Conservation (phyloP, 2,113 vertebrate species). For the Danionella cerebrum region DNA sequence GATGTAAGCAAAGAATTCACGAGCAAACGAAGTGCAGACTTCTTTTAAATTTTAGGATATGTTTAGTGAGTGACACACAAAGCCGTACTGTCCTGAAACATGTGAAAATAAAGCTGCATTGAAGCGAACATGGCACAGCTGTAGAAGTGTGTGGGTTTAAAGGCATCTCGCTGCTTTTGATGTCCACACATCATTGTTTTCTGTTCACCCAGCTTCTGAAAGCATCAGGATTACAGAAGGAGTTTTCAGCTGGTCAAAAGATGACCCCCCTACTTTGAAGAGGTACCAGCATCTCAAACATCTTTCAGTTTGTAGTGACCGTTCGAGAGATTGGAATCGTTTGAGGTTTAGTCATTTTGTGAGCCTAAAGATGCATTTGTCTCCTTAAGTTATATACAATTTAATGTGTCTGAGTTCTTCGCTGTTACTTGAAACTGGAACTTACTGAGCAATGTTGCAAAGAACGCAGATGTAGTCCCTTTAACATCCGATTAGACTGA, state of each 20-base stretch:
- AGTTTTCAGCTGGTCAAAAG: slow-evolving; percentile 82
- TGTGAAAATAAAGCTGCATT: not conserved
- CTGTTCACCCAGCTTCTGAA: slow-evolving; percentile 53
- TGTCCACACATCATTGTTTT: not conserved
- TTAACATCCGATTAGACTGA: too few species aligned
- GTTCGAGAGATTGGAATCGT: not conserved
- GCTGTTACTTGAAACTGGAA: too few species aligned
- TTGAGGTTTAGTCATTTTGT: too few species aligned
- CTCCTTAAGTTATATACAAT: too few species aligned
- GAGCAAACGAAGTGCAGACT: too few species aligned
- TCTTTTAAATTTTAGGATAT: not conserved
- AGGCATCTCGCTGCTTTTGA: not conserved
- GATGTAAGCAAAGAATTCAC: slow-evolving; percentile 48
- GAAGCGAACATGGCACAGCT: not conserved
- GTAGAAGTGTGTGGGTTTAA: not conserved
- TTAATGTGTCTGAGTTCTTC: too few species aligned
- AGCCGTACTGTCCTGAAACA: not conserved
- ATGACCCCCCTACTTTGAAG: slow-evolving; percentile 69
- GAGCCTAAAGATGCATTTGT: too few species aligned
- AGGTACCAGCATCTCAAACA: slow-evolving; percentile 56
- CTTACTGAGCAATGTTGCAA: too few species aligned
- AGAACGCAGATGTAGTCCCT: too few species aligned
- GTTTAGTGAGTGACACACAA: not conserved
- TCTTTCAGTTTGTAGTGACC: not conserved
- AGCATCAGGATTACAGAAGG: slow-evolving; percentile 74